These are phyloP conservation scores for Uloborus plumipes DNA, from an alignment of 2,888 invertebrate genomes.

Conservation along the genomic window DNA sequence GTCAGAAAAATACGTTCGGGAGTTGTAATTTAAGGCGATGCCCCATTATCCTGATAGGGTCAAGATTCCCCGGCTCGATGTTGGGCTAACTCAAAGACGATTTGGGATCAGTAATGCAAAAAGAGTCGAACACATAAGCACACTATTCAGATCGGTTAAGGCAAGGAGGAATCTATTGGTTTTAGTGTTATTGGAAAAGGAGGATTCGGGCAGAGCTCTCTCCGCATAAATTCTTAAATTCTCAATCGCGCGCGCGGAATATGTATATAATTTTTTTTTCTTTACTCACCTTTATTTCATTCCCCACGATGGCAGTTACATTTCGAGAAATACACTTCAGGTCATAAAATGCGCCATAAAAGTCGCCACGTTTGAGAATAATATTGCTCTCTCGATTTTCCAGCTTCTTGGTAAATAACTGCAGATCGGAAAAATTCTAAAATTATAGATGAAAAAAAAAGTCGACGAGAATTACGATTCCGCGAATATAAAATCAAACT, in stretches of 20 bases:
- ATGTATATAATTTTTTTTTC: constrained; percentile 54
- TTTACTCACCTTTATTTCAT: constrained; percentile 37
- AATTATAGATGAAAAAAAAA: constrained; percentile 58
- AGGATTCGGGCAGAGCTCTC: constrained; percentile 9
- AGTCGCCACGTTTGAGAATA: constrained; percentile 61
- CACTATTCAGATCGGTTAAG: constrained; percentile 45
- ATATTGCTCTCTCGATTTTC: constrained; percentile 47
- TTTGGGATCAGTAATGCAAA: constrained; percentile 18
- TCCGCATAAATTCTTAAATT: constrained; percentile 57
- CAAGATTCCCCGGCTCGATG: constrained; percentile 33
- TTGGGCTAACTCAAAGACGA: constrained; percentile 19
- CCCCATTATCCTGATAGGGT: constrained; percentile 51
- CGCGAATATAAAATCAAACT: constrained; percentile 51
- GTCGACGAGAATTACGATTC: constrained; percentile 33
- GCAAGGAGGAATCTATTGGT: constrained; percentile 14
- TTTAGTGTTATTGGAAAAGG: constrained; percentile 57
- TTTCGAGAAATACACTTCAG: constrained; percentile 59
- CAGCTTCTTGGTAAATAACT: constrained; percentile 48
- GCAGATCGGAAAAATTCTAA: constrained; percentile 51
- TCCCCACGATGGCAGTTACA: constrained; percentile 54
- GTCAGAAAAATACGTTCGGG: constrained; percentile 43
- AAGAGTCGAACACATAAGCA: constrained; percentile 25
- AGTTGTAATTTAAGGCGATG: constrained; percentile 48
- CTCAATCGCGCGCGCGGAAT: constrained; percentile 34
- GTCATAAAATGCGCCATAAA: constrained; percentile 62